Evolutionary conservation across 2,797 vertebrate species (phyloP), one percentile per base, ranked within the genome.

Genomic region (Pseudomugil gertrudae): DNA sequence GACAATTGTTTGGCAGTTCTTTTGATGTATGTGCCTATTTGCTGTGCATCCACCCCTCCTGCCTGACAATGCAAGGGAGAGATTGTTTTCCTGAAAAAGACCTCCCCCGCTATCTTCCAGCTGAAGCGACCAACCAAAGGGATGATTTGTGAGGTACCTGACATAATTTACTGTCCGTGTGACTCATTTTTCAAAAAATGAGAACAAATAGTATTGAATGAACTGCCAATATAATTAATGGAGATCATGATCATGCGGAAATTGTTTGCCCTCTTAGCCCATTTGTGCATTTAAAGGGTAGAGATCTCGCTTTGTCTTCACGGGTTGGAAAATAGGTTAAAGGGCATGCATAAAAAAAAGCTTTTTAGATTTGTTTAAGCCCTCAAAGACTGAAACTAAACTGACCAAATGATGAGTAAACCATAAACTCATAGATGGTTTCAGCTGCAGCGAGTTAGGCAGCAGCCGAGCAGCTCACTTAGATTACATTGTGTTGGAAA

Each of bases 1-100:
- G 90, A 91, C 91, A 90, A 91, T 92, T 86, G 89, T 91, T 92
- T 92, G 88, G 91, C 89, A 85, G 80, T 87, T 88, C 81, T 72
- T 88, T 90, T 93, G 92, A 93, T 91, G 75, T 88, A 92, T 92
- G 92, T 77, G 78, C 80, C 89, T 82, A 85, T 93, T 92, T 72
- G 65, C 77, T 26, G 78, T 81, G 69, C 73, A 78, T 65, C 40
- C 62, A 65, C 79, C 64, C 24, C 53, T 23, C 63, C 55, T 26
- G 29, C 86, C 81, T 84, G 80, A 90, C 86, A 86, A 81, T 66
- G 76, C 74, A 78, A 78, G 64, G 79, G 83, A 84, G 82, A 84
- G 80, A 85, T 83, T 80, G 78, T 86, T 89, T 84, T 86, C 78
- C 79, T 80, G 82, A 86, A 88, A 78, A 65, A 14, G 76, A 76